Evolutionary conservation across 2,888 invertebrate genomes (phyloP).

Genomic region (Cantharis rustica): DNA sequence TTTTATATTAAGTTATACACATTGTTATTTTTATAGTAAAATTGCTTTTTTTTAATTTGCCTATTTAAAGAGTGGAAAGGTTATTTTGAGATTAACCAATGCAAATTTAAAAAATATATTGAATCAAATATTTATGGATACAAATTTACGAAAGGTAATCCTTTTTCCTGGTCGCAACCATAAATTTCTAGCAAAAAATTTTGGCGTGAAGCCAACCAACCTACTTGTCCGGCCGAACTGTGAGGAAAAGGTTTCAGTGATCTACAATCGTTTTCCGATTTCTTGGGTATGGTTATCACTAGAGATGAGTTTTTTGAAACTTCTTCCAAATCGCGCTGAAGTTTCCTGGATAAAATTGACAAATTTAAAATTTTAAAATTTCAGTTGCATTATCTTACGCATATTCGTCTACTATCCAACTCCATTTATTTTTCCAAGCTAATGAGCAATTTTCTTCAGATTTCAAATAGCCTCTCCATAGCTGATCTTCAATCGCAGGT

Average conservation of each 20-base stretch:
- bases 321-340: neutral
- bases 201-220: neutral
- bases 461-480: constrained; percentile 8
- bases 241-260: neutral
- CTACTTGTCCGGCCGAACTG: neutral
- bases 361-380: neutral
- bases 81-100: too few relatives aligned
- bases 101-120: too few relatives aligned
- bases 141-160: neutral
- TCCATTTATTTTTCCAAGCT: neutral
- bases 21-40: neutral
- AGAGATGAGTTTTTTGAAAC: neutral
- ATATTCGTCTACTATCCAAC: neutral
- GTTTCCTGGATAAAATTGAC: neutral
- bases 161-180: neutral
- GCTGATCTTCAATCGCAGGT: constrained; percentile 6
- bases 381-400: neutral
- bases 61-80: too few relatives aligned
- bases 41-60: too few relatives aligned
- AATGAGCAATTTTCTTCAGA: neutral
- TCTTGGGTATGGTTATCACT: neutral
- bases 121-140: neutral
- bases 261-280: neutral
- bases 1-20: neutral
- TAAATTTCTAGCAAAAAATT: neutral